phyloP scores from a whole-genome alignment of 1,140 invertebrate species.

The Aphelinus atriplicis region DNA sequence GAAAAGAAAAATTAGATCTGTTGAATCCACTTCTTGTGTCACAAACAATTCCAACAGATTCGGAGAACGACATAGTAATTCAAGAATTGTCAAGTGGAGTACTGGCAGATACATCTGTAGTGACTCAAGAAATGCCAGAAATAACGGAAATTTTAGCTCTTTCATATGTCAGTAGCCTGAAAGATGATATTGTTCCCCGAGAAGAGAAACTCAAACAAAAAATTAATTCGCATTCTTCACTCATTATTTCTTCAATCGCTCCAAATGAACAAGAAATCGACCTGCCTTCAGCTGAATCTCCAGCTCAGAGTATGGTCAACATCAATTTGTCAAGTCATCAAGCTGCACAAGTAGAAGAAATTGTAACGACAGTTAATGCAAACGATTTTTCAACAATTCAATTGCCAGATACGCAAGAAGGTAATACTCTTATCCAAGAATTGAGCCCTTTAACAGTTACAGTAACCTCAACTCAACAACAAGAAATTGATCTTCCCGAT shows the following conservation, averaged over 20 bases:
- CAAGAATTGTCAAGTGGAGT: slow-evolving; percentile 40
- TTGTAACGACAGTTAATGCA: not conserved
- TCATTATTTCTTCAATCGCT: slow-evolving; percentile 3
- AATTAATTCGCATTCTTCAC: slow-evolving; percentile 7
- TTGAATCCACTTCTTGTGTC: slow-evolving; percentile 48
- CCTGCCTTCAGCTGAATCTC: not conserved
- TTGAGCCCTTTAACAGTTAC: slow-evolving; percentile 48
- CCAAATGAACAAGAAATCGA: slow-evolving; percentile 12
- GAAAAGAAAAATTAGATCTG: slow-evolving; percentile 49
- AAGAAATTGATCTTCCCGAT: slow-evolving; percentile 46
- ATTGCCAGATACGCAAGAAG: not conserved
- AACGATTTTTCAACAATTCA: not conserved
- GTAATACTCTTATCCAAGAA: slow-evolving; percentile 20
- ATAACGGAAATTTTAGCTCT: slow-evolving; percentile 47
- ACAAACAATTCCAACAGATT: slow-evolving; percentile 51
- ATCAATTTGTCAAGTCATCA: slow-evolving; percentile 42
- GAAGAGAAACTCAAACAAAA: not conserved
- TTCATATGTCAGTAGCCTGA: slow-evolving; percentile 38
- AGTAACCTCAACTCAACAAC: slow-evolving; percentile 54
- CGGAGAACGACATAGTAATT: slow-evolving; percentile 47
- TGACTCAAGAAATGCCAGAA: slow-evolving; percentile 46
- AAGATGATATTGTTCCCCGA: slow-evolving; percentile 9
- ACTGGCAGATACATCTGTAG: slow-evolving; percentile 46
- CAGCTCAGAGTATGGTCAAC: slow-evolving; percentile 35
- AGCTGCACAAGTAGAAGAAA: slow-evolving; percentile 9